Conservation (phyloP, 2,888 invertebrate species). For the Agrenia bidenticulata region DNA sequence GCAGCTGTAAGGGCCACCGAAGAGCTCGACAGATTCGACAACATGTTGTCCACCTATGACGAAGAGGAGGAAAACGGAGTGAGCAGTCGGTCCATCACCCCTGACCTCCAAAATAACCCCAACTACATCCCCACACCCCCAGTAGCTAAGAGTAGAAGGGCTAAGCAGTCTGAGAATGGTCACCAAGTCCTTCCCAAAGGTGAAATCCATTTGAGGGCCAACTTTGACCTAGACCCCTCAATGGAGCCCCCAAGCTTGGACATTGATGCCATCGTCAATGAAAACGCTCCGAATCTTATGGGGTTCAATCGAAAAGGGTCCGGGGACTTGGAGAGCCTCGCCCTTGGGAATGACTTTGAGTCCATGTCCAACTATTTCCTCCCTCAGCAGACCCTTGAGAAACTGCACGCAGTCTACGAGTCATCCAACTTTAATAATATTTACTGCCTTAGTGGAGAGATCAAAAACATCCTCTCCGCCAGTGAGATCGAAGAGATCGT, state of each 20-base stretch:
- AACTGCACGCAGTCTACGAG: constrained; percentile 48
- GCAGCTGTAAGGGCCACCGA: constrained; percentile 46
- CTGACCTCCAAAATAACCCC: constrained; percentile 11
- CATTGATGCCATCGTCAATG: constrained; percentile 50
- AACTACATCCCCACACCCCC: constrained; percentile 10
- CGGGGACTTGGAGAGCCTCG: constrained; percentile 25
- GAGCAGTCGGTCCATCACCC: constrained; percentile 9
- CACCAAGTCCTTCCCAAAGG: neutral
- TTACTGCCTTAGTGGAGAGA: constrained; percentile 54
- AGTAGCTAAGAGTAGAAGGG: neutral
- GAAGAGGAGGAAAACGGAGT: constrained; percentile 40
- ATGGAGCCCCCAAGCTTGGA: constrained; percentile 37
- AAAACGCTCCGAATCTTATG: constrained; percentile 50
- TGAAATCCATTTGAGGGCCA: neutral
- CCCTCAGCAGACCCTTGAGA: constrained; percentile 46
- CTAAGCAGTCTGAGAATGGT: neutral
- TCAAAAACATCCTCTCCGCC: constrained; percentile 54
- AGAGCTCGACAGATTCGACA: constrained; percentile 49
- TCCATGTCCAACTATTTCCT: constrained; percentile 49
- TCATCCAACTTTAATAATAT: constrained; percentile 54
- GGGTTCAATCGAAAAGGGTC: constrained; percentile 32
- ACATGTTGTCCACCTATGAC: constrained; percentile 48
- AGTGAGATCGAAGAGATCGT: constrained; percentile 55
- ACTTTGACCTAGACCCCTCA: constrained; percentile 7
- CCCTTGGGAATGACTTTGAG: constrained; percentile 20